Percentiles rank a stretch among this genome's conserved stretches.
phyloP scores from a whole-genome alignment of 2,888 invertebrate species.

The Ophioninae sp. region DNA sequence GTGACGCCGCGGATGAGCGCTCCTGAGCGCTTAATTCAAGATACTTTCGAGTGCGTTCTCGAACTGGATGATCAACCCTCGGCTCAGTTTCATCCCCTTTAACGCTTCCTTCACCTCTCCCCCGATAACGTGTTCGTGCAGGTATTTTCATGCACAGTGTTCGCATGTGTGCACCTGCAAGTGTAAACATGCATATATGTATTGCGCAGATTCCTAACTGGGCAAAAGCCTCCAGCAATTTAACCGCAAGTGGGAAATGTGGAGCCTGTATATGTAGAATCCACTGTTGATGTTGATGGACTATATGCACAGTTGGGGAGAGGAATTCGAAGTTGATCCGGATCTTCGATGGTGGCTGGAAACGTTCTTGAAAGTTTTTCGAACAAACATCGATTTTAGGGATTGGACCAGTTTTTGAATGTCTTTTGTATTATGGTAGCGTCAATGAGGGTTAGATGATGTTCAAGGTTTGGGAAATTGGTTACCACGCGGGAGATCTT shows the following conservation, averaged over 20 bases:
- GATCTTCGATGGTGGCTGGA: not conserved
- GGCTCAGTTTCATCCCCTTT: slow-evolving; percentile 30
- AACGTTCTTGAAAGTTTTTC: not conserved
- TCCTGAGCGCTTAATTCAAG: slow-evolving; percentile 56
- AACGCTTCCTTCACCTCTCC: slow-evolving; percentile 19
- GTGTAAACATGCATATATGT: not conserved
- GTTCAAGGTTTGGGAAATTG: not conserved
- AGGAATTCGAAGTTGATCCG: not conserved
- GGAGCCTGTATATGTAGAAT: slow-evolving; percentile 27
- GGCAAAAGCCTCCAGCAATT: slow-evolving; percentile 34
- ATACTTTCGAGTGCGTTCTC: slow-evolving; percentile 57
- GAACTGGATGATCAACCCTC: slow-evolving; percentile 40
- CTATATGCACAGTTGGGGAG: not conserved
- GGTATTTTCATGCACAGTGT: not conserved
- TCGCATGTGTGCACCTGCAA: not conserved
- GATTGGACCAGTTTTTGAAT: not conserved
- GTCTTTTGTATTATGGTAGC: not conserved
- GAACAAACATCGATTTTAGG: not conserved
- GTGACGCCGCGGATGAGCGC: slow-evolving; percentile 52
- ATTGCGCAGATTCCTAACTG: slow-evolving; percentile 33
- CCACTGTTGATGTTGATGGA: not conserved
- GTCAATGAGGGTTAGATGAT: not conserved
- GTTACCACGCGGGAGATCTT: not conserved
- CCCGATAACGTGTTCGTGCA: slow-evolving; percentile 1
- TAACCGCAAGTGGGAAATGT: slow-evolving; percentile 47